Evolutionary conservation across 2,888 invertebrate species (phyloP), one percentile per base, ranked within the genome.

Genomic region (Drosophila siamana): DNA sequence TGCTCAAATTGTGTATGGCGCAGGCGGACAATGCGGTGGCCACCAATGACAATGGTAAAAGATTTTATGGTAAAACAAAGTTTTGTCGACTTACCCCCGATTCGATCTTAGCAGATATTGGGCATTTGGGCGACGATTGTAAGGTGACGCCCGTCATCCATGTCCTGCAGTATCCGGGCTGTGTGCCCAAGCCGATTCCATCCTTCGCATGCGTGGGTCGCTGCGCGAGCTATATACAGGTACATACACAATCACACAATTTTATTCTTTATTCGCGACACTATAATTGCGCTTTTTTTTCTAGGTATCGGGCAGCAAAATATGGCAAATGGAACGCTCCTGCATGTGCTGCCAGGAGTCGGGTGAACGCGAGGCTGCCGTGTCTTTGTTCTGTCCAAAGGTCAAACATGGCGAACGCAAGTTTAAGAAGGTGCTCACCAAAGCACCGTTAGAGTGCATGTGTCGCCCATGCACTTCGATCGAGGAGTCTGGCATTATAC

Each of bases 301-400:
- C 1, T 71, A 98, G 98, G 97, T 98, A 6, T 98, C 98, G 33
- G 97, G 97, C 5, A 97, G 97, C 83, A 98, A 98, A 94, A 96
- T 98, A 90, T 98, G 98, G 98, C 98, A 98, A 94, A 97, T 98
- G 96, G 98, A 98, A 92, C 94, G 98, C 26, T 97, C 97, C 0
- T 98, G 98, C 90, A 98, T 97, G 95, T 98, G 98, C 91, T 98
- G 98, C 90, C 98, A 98, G 92, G 98, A 98, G 91, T 97, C 97
- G 79, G 97, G 97, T 2, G 97, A 98, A 93, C 93, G 98, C 75
- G 98, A 98, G 92, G 98, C 98, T 1, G 95, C 96, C 15, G 97
- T 98, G 8, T 95, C 97, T 6, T 92, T 98, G 26, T 96, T 96
- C 91, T 98, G 98, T 90, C 98, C 98, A 1, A 97, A 97, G 91